Base-by-base conservation (phyloP, 2,888 invertebrate species). In the Perizoma flavofasciatum region DNA sequence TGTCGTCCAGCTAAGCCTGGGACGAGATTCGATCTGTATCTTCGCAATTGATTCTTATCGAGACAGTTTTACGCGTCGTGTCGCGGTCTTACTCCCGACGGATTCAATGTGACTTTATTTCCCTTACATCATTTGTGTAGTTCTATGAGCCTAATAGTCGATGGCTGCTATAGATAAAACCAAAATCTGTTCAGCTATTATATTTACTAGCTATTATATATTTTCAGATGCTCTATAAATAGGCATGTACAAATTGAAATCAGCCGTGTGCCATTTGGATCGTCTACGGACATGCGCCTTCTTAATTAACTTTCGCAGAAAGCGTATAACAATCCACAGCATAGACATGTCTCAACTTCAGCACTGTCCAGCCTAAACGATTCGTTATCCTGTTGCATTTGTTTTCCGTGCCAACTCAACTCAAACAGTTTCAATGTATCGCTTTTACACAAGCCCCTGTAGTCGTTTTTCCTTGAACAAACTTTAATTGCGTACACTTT, bases 1-100 rank as follows among this genome's bases (percentile, higher is more conserved):
- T 82, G 85, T 81, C 43, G 74, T 61, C 56, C 56, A 49, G 56
- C 49, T 49, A 70, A 74, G 77, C 68, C 73, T 69, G 79, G 79
- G 81, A 79, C 75, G 79, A 81, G 81, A 78, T 72, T 74, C 78
- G 86, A 89, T 88, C 75, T 71, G 77, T 85, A 88, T 89, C 89
- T 81, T 69, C 57, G 78, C 81, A 75, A 83, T 83, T 77, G 89
- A 89, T 88, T 79, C 81, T 83, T 86, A 90, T 89, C 89, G 74
- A 72, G 89, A 86, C 88, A 89, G 86, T 86, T 89, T 88, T 86
- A 89, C 88, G 87, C 88, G 84, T 82, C 79, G 78, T 72, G 78
- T 84, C 81, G 78, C 79, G 74, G 79, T 81, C 82, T 81, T 77
- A 75, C 81, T 81, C 74, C 77, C 72, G 76, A 76, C 78, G 77